phyloP scores from a whole-genome alignment of 2,888 invertebrate genomes.

The Dastarcus helophoroides region DNA sequence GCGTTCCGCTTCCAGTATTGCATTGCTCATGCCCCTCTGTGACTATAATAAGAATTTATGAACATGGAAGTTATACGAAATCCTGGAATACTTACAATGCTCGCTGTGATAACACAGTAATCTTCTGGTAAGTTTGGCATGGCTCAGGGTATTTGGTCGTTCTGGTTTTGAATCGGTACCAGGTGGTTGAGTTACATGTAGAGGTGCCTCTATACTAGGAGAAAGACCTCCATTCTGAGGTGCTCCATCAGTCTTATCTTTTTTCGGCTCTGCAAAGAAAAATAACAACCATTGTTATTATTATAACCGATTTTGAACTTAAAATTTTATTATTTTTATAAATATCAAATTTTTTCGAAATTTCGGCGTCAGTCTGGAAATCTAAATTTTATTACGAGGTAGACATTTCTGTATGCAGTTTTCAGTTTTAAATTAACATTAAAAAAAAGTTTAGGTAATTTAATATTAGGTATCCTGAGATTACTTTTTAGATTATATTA shows the following conservation, averaged over 20 bases:
- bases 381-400: too few relatives aligned
- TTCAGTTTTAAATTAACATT: too few relatives aligned
- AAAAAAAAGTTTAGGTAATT: too few relatives aligned
- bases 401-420: too few relatives aligned
- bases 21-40: constrained; percentile 46
- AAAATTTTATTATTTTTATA: too few relatives aligned
- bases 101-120: constrained; percentile 71
- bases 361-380: too few relatives aligned
- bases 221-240: constrained; percentile 50
- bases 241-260: constrained; percentile 73
- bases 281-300: constrained; percentile 1
- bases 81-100: constrained; percentile 45
- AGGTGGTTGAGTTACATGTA: constrained; percentile 29
- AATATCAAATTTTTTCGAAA: too few relatives aligned
- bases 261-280: constrained; percentile 71
- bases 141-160: constrained; percentile 68
- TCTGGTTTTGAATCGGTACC: constrained; percentile 47
- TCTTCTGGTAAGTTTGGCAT: constrained; percentile 64
- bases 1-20: constrained; percentile 35
- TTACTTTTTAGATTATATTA: too few relatives aligned
- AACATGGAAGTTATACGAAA: too few relatives aligned
- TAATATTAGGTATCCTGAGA: too few relatives aligned
- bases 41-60: constrained; percentile 42
- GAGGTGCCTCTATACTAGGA: constrained; percentile 42
- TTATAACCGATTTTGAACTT: too few relatives aligned